Base-by-base conservation (phyloP, 2,888 invertebrate genomes). In the Chorisops tibialis region DNA sequence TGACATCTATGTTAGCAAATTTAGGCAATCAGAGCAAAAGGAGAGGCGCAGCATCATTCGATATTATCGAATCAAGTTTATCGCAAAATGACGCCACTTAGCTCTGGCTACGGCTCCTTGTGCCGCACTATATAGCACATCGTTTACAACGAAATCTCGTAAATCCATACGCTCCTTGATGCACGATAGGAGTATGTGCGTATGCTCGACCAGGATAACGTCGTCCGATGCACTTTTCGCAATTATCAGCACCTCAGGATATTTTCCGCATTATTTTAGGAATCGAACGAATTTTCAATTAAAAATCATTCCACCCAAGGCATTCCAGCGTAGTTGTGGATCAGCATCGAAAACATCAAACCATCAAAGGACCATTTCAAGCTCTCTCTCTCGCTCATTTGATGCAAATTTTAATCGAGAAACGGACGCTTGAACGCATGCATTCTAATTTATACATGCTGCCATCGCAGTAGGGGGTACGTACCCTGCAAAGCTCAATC, bases 61-160 rank as follows among this genome's bases (percentile, higher is more conserved):
- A 68, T 66, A 69, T 67, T 74, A 77, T 77, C 74, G 78, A 76
- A 77, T 77, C 77, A 76, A 77, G 76, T 77, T 77, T 77, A 77
- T 77, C 77, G 75, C 73, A 67, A 75, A 77, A 77, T 77, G 71
- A 76, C 72, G 77, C 78, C 72, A 77, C 76, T 77, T 77, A 63
- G 61, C 48, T n/a, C n/a, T n/a, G n/a, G n/a, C n/a, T n/a, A 30
- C 30, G 9, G 30, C 9, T 30, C 30, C 30, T 30, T 30, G 30
- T 2, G 30, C 9, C 2, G 3, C n/a, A n/a, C n/a, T n/a, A n/a
- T n/a, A n/a, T n/a, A n/a, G 5, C 30, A 30, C 30, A 30, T n/a
- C n/a, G n/a, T n/a, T n/a, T n/a, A n/a, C n/a, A n/a, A n/a, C n/a
- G n/a, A n/a, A n/a, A n/a, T n/a, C n/a, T n/a, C n/a, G n/a, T n/a